These are phyloP conservation scores for Penaeus indicus DNA, from an alignment of 1,140 invertebrate genomes.

Conservation along the genomic window DNA sequence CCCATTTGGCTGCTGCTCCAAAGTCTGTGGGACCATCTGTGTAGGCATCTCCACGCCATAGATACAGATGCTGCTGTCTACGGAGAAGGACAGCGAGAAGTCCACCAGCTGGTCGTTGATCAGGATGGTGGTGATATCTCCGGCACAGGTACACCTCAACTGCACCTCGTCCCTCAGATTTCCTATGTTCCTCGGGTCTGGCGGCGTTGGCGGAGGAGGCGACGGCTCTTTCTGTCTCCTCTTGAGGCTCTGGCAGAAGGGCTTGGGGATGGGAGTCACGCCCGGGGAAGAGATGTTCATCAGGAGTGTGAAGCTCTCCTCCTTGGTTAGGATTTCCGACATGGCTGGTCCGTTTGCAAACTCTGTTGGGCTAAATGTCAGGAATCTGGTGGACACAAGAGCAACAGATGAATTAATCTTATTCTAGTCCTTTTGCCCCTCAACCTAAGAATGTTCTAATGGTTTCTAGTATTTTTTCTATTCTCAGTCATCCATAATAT, in stretches of 20 bases:
- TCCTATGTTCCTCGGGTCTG: slow-evolving; percentile 1
- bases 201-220: background rate
- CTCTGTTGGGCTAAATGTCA: slow-evolving; percentile 82
- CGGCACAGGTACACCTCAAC: slow-evolving; percentile 52
- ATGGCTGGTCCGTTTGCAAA: slow-evolving; percentile 84
- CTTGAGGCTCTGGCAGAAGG: slow-evolving; percentile 38
- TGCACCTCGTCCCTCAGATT: slow-evolving; percentile 27
- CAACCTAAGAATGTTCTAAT: too few relatives aligned
- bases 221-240: slow-evolving; percentile 33
- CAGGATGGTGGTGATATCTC: slow-evolving; percentile 72
- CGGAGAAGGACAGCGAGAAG: slow-evolving; percentile 81
- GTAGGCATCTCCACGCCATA: slow-evolving; percentile 73
- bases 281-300: slow-evolving; percentile 83
- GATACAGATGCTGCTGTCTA: slow-evolving; percentile 83
- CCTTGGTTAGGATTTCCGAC: slow-evolving; percentile 78
- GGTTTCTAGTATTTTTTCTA: too few relatives aligned
- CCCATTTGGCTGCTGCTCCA: background rate
- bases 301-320: slow-evolving; percentile 84
- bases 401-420: too few relatives aligned
- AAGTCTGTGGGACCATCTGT: slow-evolving; percentile 57
- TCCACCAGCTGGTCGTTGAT: slow-evolving; percentile 76
- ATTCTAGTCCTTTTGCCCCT: too few relatives aligned
- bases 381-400: slow-evolving; percentile 71
- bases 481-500: too few relatives aligned
- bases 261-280: slow-evolving; percentile 69